These are phyloP conservation scores for Philopedon plagiatum DNA, from an alignment of 2,888 invertebrate species.

Conservation along the genomic window DNA sequence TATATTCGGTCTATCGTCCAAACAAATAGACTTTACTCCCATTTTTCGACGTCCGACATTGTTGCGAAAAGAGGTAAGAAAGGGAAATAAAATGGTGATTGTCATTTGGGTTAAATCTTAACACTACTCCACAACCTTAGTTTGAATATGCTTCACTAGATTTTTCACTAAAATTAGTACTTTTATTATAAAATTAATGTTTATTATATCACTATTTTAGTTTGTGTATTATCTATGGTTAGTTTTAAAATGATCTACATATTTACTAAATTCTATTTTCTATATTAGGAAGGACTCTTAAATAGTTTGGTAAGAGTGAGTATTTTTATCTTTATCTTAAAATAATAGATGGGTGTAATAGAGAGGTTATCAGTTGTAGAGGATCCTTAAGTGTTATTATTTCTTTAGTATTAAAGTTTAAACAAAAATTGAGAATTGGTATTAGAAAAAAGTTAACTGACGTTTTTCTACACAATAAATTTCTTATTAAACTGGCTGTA, in stretches of 20 bases:
- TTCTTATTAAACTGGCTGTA: no score
- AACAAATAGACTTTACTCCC: no score
- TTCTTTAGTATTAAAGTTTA: background rate
- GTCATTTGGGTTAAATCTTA: no score
- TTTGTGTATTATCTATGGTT: background rate
- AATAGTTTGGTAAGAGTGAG: conserved; percentile 14
- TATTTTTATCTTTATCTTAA: conserved; percentile 1
- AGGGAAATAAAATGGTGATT: no score
- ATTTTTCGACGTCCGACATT: no score
- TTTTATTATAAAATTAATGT: conserved; percentile 13
- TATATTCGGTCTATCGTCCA: no score
- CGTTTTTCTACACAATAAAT: no score
- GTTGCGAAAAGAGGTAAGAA: no score
- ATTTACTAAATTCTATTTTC: conserved; percentile 13
- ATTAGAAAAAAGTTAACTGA: no score
- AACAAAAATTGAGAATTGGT: background rate
- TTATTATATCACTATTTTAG: background rate
- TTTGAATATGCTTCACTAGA: background rate
- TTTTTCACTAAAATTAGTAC: background rate
- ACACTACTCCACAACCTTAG: background rate
- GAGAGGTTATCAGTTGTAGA: background rate
- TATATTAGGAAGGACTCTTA: conserved; percentile 15
- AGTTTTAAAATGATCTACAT: background rate
- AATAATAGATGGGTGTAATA: background rate
- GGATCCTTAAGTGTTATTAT: background rate